These are phyloP conservation scores for Andrena hattorfiana DNA, from an alignment of 2,888 invertebrate species.

Conservation along the genomic window DNA sequence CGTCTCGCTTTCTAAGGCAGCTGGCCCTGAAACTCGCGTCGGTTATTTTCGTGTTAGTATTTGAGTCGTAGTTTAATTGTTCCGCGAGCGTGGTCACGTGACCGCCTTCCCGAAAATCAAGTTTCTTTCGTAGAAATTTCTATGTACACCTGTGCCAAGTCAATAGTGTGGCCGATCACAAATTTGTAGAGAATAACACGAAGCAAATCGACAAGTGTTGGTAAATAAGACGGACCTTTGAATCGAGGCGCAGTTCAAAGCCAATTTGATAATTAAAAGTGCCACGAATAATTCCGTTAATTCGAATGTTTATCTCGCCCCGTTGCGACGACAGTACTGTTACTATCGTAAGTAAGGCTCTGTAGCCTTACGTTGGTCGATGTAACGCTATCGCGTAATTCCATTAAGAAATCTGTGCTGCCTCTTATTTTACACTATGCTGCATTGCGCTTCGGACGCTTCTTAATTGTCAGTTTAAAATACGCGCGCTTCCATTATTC, in stretches of 20 bases:
- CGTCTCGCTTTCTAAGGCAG: slow-evolving; percentile 43
- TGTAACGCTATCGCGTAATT: not conserved
- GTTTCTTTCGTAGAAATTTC: not conserved
- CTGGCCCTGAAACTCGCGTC: slow-evolving; percentile 53
- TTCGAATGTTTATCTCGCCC: not conserved
- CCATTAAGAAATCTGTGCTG: not conserved
- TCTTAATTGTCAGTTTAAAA: too few species aligned
- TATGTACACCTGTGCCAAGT: not conserved
- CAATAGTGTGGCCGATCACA: not conserved
- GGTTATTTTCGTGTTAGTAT: slow-evolving; percentile 48
- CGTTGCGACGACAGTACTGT: too few species aligned
- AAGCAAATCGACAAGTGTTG: not conserved
- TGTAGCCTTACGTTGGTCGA: not conserved
- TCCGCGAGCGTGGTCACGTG: not conserved
- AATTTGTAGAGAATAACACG: not conserved
- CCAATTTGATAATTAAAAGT: not conserved
- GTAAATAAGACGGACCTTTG: slow-evolving; percentile 8
- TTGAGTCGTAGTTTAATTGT: slow-evolving; percentile 23
- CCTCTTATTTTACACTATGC: not conserved
- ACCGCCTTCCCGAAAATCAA: not conserved
- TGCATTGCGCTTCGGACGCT: not conserved
- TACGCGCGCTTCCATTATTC: too few species aligned
- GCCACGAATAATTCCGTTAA: not conserved
- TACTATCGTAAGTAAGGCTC: too few species aligned
- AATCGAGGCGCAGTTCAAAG: not conserved